phyloP scores from a whole-genome alignment of 2,888 invertebrate genomes.

The Blastobasis adustella region DNA sequence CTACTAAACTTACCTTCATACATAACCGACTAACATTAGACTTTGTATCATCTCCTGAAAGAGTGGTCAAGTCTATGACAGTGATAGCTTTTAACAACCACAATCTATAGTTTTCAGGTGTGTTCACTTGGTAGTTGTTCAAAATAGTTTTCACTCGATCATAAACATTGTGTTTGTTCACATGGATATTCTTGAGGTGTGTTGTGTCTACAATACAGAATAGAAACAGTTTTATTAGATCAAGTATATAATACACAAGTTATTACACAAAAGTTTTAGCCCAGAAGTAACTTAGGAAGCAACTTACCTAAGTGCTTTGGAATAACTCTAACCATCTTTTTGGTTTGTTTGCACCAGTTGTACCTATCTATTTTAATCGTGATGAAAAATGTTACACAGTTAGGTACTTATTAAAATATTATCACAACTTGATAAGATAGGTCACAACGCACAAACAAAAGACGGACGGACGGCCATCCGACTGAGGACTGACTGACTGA shows the following conservation, averaged over 20 bases:
- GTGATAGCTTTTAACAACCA: conserved; percentile 90
- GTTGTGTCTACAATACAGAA: conserved; percentile 27
- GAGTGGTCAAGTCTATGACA: conserved; percentile 94
- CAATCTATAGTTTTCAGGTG: conserved; percentile 73
- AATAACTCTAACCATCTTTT: conserved; percentile 24
- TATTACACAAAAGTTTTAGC: background rate
- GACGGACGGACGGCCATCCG: too few species aligned
- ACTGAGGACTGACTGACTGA: too few species aligned
- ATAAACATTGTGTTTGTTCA: conserved; percentile 47
- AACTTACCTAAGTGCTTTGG: conserved; percentile 24
- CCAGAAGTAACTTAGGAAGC: background rate
- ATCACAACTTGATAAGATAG: too few species aligned
- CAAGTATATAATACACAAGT: background rate
- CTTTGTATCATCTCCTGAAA: conserved; percentile 87
- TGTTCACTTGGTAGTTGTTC: conserved; percentile 39
- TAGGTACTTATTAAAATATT: too few species aligned
- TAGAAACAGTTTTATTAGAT: background rate
- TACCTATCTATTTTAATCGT: too few species aligned
- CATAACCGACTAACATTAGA: conserved; percentile 88
- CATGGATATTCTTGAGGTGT: conserved; percentile 32
- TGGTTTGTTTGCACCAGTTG: background rate
- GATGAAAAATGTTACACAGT: too few species aligned
- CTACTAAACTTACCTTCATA: conserved; percentile 76
- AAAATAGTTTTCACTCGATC: conserved; percentile 43
- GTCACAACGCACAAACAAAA: too few species aligned